A percentile compares a stretch with the other conserved stretches of the same genome.
These are phyloP conservation scores for Drosophila willistoni DNA, from an alignment of 1,140 invertebrate species.

Conservation along the genomic window DNA sequence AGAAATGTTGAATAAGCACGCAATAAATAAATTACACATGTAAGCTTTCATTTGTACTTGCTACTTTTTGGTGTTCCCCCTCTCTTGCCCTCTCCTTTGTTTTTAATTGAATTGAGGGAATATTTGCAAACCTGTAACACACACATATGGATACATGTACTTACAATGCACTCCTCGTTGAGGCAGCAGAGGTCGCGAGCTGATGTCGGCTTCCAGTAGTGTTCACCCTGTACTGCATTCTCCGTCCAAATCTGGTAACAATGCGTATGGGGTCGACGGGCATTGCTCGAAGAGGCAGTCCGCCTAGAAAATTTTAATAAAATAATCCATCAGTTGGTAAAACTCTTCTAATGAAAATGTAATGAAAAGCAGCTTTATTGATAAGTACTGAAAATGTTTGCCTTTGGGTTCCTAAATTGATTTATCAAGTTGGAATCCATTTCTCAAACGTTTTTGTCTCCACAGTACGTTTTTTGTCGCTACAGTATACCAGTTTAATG, in stretches of 20 bases:
- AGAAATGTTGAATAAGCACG: slow-evolving; percentile 64
- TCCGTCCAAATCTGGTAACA: slow-evolving; percentile 94
- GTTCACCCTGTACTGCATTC: slow-evolving; percentile 91
- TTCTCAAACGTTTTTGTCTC: too few species aligned
- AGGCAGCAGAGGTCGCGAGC: slow-evolving; percentile 97
- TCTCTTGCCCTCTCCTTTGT: slow-evolving; percentile 24
- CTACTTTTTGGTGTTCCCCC: background rate
- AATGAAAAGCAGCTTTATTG: background rate
- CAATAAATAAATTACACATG: slow-evolving; percentile 82
- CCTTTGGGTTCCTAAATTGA: too few species aligned
- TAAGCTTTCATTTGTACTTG: slow-evolving; percentile 26
- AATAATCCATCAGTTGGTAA: too few species aligned
- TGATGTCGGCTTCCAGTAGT: slow-evolving; percentile 93
- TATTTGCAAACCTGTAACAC: slow-evolving; percentile 4
- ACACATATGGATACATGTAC: slow-evolving; percentile 64
- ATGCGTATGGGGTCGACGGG: slow-evolving; percentile 87
- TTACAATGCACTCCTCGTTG: slow-evolving; percentile 94
- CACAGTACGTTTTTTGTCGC: too few species aligned
- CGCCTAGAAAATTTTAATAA: slow-evolving; percentile 82
- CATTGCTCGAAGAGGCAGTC: slow-evolving; percentile 80
- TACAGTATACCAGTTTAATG: too few species aligned
- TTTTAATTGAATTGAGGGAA: slow-evolving; percentile 63
- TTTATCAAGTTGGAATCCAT: too few species aligned
- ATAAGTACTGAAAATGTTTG: slow-evolving; percentile 21
- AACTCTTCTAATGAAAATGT: too few species aligned